Conservation (phyloP, 2,113 vertebrate species). For the Athene noctua region DNA sequence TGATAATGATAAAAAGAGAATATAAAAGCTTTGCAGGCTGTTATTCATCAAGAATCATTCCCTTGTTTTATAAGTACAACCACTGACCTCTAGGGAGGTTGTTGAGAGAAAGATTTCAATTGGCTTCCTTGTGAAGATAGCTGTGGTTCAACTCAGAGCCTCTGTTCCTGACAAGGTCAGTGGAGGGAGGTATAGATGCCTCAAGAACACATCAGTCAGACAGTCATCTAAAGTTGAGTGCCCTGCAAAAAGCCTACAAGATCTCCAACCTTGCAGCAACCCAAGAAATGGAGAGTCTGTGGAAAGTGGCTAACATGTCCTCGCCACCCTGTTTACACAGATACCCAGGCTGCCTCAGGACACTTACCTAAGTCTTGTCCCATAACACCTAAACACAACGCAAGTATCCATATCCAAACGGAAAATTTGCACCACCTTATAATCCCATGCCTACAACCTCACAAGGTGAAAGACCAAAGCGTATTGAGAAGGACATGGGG, state of each 20-base stretch:
- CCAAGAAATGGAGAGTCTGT: rapidly evolving
- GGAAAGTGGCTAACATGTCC: background rate
- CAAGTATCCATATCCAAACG: background rate
- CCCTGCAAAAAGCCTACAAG: background rate
- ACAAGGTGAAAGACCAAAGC: background rate
- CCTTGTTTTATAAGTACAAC: background rate
- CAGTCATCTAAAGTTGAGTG: background rate
- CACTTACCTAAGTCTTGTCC: background rate
- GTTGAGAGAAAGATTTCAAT: background rate
- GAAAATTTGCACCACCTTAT: background rate
- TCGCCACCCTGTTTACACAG: background rate
- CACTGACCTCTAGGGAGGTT: background rate
- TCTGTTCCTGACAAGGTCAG: rapidly evolving
- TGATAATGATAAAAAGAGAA: constrained; percentile 12
- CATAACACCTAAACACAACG: background rate
- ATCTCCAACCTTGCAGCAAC: rapidly evolving
- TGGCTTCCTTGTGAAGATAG: background rate
- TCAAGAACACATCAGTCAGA: background rate
- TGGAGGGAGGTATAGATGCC: background rate
- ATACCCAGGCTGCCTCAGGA: background rate
- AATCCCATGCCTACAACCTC: background rate
- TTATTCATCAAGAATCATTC: background rate
- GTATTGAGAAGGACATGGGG: background rate
- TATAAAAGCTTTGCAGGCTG: background rate
- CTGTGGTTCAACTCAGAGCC: background rate